Base-by-base conservation (phyloP, 2,888 invertebrate species). In the Lamproptera curius region DNA sequence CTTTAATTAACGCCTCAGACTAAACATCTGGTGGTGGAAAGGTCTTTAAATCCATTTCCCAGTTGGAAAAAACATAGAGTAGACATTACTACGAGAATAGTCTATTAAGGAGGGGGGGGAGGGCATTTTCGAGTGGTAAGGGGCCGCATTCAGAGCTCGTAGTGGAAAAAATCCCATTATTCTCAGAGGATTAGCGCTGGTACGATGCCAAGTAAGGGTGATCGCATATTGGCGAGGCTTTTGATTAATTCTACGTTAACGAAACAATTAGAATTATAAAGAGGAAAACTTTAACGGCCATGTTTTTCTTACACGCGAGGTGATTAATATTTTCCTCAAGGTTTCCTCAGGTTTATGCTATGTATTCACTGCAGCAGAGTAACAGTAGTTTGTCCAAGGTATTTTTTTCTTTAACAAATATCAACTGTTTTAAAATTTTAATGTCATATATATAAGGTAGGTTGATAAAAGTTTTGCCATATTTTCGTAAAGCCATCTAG, bases 131-230 rank as follows among this genome's bases (percentile, higher is more conserved):
- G 33, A 42, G 38, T 11, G n/a, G 34, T 26, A n/a, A n/a, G 26
- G 35, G 14, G 17, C 11, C 33, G 38, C 38, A 38, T 38, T 38
- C 31, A 33, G 14, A n/a, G 28, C 16, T 44, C 40, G 33, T 36
- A 41, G 35, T 23, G 45, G 41, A 37, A 50, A 34, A 50, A 50
- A 50, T 38, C 45, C 38, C 38, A 50, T 45, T 45, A 45, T 37
- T 41, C 45, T 50, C 38, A 31, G 41, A 50, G 50, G 50, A 50
- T 45, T 45, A 41, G 45, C 23, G 45, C 17, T 45, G 45, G 50
- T 8, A 23, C 16, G 17, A 31, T 37, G 45, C 41, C 45, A 50
- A 42, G 37, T 37, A 33, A 41, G 45, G 45, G 13, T 15, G 41
- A 23, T 44, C 33, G 16, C 28, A 43, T 39, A 49, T 14, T 41